Evolutionary conservation across 2,888 invertebrate genomes (phyloP), one percentile per base, ranked within the genome.

Genomic region (Pharmacophagus antenor): DNA sequence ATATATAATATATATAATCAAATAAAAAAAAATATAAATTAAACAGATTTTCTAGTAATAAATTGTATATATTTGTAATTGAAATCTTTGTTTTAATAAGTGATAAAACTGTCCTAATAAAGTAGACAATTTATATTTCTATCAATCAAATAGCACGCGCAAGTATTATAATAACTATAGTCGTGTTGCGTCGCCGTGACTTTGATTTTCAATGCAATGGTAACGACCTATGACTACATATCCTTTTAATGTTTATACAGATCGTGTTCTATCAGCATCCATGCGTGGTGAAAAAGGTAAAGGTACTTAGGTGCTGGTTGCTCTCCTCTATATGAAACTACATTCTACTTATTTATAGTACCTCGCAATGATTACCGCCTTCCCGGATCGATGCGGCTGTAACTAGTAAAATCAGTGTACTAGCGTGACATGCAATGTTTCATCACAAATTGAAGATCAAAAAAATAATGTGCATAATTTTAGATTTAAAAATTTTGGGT

Each of bases 201-300:
- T 83, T 77, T 86, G 87, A 87, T 82, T 80, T 84, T 79, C 71
- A 70, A 64, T 71, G 70, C 70, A 71, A 68, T 65, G 69, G 58
- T 52, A 52, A 48, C 41, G 47, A 71, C 70, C 67, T 64, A 68
- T n/a, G 53, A 42, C 49, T 47, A 58, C 20, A n/a, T 22, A n/a
- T 12, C 31, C 22, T 46, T 31, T 46, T 31, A 12, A 49, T 25
- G n/a, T 50, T 44, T 37, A 52, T 23, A 8, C 48, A 17, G 2
- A 48, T 2, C 22, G 27, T 10, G 17, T 25, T 8, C 15, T 6
- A 37, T n/a, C 15, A 37, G 4, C 37, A 37, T n/a, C 4, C n/a
- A n/a, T n/a, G n/a, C n/a, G n/a, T n/a, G n/a, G n/a, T n/a, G n/a
- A n/a, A n/a, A n/a, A n/a, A n/a, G n/a, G n/a, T 4, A 37, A n/a